Evolutionary conservation across 2,888 invertebrate species (phyloP).

Genomic region (Agapostemon virescens): DNA sequence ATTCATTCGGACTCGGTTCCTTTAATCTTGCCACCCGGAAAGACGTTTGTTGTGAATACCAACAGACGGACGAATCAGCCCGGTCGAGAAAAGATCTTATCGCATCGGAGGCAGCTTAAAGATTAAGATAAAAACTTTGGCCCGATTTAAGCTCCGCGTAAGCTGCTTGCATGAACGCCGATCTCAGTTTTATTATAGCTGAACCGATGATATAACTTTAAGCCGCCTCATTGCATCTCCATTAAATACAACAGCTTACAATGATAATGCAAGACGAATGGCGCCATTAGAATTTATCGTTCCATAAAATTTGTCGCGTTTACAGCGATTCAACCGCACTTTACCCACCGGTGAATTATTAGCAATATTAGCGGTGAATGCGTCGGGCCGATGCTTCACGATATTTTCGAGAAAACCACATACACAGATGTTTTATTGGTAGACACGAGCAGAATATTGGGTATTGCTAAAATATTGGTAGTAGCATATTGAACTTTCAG

Average conservation of each 20-base stretch:
- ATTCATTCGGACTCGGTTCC: background rate
- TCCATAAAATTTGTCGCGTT: constrained; percentile 50
- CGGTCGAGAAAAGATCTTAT: background rate
- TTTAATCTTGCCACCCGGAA: too few species aligned
- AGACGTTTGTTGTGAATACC: background rate
- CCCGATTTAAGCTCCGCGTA: constrained; percentile 54
- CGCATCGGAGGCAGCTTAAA: background rate
- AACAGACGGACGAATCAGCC: background rate
- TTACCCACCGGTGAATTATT: background rate
- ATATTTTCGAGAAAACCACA: background rate
- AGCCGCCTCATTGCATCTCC: constrained; percentile 42
- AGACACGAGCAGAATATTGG: background rate
- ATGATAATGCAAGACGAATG: constrained; percentile 43
- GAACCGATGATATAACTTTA: constrained; percentile 51
- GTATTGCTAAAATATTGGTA: constrained; percentile 8
- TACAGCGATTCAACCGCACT: constrained; percentile 20
- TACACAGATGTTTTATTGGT: background rate
- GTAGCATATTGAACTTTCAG: constrained; percentile 8
- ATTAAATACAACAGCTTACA: constrained; percentile 51
- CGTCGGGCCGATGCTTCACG: background rate
- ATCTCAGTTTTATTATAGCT: constrained; percentile 67
- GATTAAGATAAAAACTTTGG: constrained; percentile 32
- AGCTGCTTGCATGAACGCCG: constrained; percentile 57
- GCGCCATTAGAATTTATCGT: constrained; percentile 56
- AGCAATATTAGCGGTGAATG: background rate